Conservation (phyloP, 1,140 invertebrate genomes). For the Fopius arisanus region DNA sequence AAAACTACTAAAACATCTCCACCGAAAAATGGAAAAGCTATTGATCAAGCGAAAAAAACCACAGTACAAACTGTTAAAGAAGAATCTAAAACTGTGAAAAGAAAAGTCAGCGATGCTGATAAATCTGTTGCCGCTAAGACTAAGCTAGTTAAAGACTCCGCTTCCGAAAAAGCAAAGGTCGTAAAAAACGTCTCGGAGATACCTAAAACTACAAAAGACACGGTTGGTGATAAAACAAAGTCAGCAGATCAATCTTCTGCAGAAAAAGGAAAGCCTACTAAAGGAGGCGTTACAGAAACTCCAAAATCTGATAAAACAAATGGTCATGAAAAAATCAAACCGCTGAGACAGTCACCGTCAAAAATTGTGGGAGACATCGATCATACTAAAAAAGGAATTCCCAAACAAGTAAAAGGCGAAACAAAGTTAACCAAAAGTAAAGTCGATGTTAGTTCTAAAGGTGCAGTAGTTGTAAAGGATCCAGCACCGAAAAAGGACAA, state of each 20-base stretch:
- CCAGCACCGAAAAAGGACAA: conserved; percentile 22
- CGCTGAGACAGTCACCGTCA: conserved; percentile 1
- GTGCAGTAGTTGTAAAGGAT: conserved; percentile 17
- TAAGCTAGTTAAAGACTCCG: conserved; percentile 28
- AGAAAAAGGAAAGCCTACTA: conserved; percentile 28
- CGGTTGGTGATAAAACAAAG: conserved; percentile 32
- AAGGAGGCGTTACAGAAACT: conserved; percentile 32
- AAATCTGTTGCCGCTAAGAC: conserved; percentile 25
- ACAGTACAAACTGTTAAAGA: conserved; percentile 28
- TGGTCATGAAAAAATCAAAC: not conserved
- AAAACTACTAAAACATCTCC: conserved; percentile 13
- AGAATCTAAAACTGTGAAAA: conserved; percentile 26
- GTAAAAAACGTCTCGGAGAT: conserved; percentile 40
- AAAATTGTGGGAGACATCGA: conserved; percentile 1
- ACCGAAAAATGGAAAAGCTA: conserved; percentile 15
- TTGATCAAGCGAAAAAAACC: conserved; percentile 23
- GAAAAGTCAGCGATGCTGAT: conserved; percentile 18
- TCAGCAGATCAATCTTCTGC: conserved; percentile 32
- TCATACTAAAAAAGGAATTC: not conserved
- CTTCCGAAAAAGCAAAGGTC: conserved; percentile 41
- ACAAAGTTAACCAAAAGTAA: conserved; percentile 24
- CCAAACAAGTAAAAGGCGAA: conserved; percentile 37
- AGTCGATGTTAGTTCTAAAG: conserved; percentile 6
- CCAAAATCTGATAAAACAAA: conserved; percentile 22
- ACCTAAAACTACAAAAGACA: conserved; percentile 43